These are phyloP conservation scores for Spodoptera litura DNA, from an alignment of 1,140 invertebrate genomes.

Conservation along the genomic window DNA sequence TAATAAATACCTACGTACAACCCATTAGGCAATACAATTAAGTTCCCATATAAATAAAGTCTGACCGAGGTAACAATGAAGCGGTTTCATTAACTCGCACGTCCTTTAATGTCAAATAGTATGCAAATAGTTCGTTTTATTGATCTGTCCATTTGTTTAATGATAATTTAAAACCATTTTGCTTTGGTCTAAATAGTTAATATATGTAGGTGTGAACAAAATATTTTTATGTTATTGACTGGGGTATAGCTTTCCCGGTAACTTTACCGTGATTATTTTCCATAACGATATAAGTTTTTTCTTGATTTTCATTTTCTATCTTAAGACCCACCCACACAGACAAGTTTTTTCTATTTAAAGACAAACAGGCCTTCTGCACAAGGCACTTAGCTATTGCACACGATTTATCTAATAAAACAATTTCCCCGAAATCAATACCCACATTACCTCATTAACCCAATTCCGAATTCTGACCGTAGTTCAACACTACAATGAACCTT, in stretches of 20 bases:
- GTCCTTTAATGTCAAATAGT: constrained; percentile 47
- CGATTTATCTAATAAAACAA: neutral
- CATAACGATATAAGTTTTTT: too few species aligned
- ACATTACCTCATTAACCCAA: constrained; percentile 38
- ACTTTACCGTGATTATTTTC: too few species aligned
- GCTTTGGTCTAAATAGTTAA: too few species aligned
- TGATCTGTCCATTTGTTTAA: constrained; percentile 29
- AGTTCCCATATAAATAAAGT: constrained; percentile 48
- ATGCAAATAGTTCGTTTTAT: constrained; percentile 32
- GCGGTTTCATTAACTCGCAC: constrained; percentile 41
- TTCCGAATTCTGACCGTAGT: constrained; percentile 16
- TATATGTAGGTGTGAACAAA: too few species aligned
- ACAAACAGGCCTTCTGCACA: too few species aligned
- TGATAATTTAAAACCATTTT: neutral
- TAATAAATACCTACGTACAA: constrained; percentile 4
- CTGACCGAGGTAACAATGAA: constrained; percentile 28
- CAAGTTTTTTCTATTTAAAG: too few species aligned
- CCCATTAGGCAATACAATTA: constrained; percentile 6
- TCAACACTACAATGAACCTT: constrained; percentile 29
- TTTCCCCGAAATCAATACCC: constrained; percentile 25
- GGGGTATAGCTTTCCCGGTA: too few species aligned
- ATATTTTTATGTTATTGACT: too few species aligned
- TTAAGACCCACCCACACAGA: too few species aligned
- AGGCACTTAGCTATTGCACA: too few species aligned
- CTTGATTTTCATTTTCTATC: too few species aligned